phyloP scores from a whole-genome alignment of 2,797 vertebrate species.

The Malurus leucopterus region DNA sequence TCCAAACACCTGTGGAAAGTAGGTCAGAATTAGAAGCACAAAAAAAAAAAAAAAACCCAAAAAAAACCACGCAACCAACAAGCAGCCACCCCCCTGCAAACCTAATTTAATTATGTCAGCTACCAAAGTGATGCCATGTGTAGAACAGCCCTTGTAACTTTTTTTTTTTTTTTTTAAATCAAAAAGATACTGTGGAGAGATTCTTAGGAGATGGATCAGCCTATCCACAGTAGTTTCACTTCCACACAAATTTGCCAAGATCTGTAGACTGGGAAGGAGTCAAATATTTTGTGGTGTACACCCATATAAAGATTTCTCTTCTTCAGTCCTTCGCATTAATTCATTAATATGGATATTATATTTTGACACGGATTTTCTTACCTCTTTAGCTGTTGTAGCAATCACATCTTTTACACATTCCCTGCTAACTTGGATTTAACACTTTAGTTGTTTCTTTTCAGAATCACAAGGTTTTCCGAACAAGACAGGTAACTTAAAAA shows the following conservation, averaged over 20 bases:
- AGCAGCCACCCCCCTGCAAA: neutral
- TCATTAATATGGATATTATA: neutral
- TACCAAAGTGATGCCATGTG: neutral
- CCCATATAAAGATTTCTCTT: neutral
- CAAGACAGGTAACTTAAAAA: neutral
- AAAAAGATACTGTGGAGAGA: neutral
- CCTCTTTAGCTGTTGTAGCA: neutral
- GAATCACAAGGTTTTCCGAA: neutral
- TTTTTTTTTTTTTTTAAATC: neutral
- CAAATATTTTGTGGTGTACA: neutral
- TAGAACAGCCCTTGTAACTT: neutral
- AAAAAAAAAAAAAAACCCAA: neutral
- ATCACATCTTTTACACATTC: neutral
- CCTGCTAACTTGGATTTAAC: neutral
- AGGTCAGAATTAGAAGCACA: neutral
- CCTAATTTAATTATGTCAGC: neutral
- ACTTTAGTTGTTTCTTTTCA: neutral
- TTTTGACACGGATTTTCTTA: neutral
- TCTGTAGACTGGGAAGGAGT: neutral
- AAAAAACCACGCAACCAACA: neutral
- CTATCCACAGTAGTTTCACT: neutral
- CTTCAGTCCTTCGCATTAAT: neutral
- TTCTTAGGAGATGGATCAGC: neutral
- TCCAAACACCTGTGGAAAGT: neutral
- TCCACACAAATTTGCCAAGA: neutral